phyloP scores from a whole-genome alignment of 1,140 invertebrate species.

The Sitobion miscanthi region DNA sequence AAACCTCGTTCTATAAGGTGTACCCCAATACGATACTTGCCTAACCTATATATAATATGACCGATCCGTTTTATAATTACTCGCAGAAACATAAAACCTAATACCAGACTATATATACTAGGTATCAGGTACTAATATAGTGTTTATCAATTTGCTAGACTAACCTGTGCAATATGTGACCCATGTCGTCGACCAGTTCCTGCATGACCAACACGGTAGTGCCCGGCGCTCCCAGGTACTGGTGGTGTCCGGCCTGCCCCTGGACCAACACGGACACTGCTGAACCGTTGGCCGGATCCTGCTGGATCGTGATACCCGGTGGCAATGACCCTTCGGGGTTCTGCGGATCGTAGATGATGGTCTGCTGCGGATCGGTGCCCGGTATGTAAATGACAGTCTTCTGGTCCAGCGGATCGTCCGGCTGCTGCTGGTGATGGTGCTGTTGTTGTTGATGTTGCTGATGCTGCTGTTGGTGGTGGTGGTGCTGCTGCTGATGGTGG shows the following conservation, averaged over 20 bases:
- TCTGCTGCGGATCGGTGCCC: conserved; percentile 57
- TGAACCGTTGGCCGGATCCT: conserved; percentile 50
- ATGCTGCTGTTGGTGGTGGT: conserved; percentile 14
- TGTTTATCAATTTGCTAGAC: background rate
- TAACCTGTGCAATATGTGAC: conserved; percentile 53
- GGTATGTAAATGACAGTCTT: conserved; percentile 58
- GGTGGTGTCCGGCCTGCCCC: conserved; percentile 57
- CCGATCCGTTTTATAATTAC: background rate
- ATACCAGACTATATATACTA: background rate
- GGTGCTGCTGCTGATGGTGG: conserved; percentile 33
- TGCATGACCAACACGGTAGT: conserved; percentile 61
- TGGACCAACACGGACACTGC: conserved; percentile 60
- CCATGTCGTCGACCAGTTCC: conserved; percentile 61
- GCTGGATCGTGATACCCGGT: conserved; percentile 45
- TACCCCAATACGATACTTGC: background rate
- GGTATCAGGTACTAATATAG: background rate
- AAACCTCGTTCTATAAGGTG: background rate
- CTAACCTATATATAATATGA: background rate
- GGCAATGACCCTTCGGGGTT: conserved; percentile 31
- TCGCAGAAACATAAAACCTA: background rate
- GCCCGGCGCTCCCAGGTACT: conserved; percentile 59
- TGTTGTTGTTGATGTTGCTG: conserved; percentile 21
- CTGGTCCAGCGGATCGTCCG: conserved; percentile 52
- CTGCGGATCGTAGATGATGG: conserved; percentile 58
- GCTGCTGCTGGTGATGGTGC: conserved; percentile 26